Base-by-base conservation (phyloP, 1,140 invertebrate species). In the Drosophila willistoni region DNA sequence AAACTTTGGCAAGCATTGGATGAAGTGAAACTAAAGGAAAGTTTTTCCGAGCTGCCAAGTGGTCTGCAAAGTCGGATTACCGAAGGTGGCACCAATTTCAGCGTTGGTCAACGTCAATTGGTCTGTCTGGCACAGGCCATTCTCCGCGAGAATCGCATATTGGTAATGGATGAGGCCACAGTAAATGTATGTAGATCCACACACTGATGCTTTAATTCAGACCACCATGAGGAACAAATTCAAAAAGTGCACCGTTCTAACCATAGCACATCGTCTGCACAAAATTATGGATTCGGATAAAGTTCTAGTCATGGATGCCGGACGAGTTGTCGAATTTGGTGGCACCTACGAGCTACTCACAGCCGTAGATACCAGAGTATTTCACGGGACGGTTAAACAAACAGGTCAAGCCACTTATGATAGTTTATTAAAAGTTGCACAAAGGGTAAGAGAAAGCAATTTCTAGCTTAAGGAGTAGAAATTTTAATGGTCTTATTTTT, bases 231-330 rank as follows among this genome's bases (percentile, higher is more conserved):
- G 95, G 57, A 94, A 93, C 47, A 96, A 96, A 91, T 96, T 96
- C 79, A 91, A 93, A 14, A 92, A 96, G 29, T 96, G 95, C 80
- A 98, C 97, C 1, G 96, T 98, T 22, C 93, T 98, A 5, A 97
- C 96, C 1, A 96, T 98, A 71, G 97, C 97, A 36, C 97, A 98
- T 92, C 94, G 96, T 60, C 91, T 97, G 7, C 95, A 96, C 84
- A 97, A 96, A 1, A 95, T 97, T 22, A 94, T 97, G 93, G 94
- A 95, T 72, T 94, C 93, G 13, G 93, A 94, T 82, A 93, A 93
- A 65, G 92, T 95, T 25, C 76, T 95, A 42, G 95, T 95, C 2
- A 94, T 95, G 93, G 94, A 95, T 82, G 93, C 92, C 25, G 95
- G 95, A 29, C 71, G 72, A 59, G 92, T 94, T 12, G 92, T 94